A percentile compares a stretch with the other conserved stretches of the same genome.
Evolutionary conservation across 2,113 vertebrate genomes (phyloP).

Genomic region (Oreotrochilus melanogaster): DNA sequence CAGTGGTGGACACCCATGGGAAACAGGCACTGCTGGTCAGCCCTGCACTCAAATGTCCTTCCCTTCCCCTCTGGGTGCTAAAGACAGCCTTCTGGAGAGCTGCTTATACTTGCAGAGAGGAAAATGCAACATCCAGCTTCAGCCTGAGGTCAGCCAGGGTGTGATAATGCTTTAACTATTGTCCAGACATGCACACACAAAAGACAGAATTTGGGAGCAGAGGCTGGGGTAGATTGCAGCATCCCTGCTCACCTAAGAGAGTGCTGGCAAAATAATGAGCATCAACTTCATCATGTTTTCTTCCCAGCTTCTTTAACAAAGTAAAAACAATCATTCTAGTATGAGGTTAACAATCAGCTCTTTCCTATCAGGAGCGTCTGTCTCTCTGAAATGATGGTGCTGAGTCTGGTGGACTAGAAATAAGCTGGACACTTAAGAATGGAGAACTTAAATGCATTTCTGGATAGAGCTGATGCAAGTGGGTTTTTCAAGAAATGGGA

Average conservation of each 20-base stretch:
- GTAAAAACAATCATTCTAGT: not conserved
- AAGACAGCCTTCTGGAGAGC: not conserved
- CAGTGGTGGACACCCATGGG: not conserved
- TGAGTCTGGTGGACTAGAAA: not conserved
- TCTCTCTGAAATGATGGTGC: not conserved
- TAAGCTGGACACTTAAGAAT: not conserved
- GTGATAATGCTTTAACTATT: not conserved
- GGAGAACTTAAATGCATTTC: not conserved
- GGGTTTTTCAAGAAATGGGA: not conserved
- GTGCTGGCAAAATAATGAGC: not conserved
- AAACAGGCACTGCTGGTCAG: not conserved
- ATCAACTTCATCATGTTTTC: not conserved
- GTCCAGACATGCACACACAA: fast-evolving
- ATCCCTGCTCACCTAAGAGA: not conserved
- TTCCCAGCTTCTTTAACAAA: not conserved
- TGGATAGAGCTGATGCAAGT: not conserved
- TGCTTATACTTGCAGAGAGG: not conserved
- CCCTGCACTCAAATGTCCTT: not conserved
- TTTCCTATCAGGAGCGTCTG: not conserved
- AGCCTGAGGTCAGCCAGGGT: not conserved
- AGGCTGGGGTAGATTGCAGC: not conserved
- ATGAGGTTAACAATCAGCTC: not conserved
- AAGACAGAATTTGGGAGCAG: not conserved
- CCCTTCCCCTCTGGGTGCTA: not conserved
- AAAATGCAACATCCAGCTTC: not conserved